Conservation (phyloP, 2,113 vertebrate species). For the Sinocyclocheilus rhinocerous region DNA sequence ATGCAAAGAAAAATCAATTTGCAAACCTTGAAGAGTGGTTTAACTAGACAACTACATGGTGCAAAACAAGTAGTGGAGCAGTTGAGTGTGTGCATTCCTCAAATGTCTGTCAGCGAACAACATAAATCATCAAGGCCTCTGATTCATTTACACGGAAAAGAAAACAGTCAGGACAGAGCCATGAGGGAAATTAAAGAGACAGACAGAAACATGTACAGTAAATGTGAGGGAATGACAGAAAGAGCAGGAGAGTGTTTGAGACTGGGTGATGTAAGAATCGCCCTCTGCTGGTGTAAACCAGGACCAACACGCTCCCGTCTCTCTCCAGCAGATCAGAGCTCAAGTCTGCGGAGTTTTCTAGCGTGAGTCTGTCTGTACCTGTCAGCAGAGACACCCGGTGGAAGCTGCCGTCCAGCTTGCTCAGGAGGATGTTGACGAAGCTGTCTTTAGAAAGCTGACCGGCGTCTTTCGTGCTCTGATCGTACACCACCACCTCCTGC, state of each 20-base stretch:
- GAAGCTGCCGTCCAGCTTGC: slow-evolving; percentile 91
- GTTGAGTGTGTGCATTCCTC: too few species aligned
- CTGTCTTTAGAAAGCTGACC: slow-evolving; percentile 88
- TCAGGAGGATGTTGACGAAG: slow-evolving; percentile 92
- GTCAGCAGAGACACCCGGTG: slow-evolving; percentile 92
- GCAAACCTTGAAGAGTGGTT: neutral
- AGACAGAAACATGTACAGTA: neutral
- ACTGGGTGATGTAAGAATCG: neutral
- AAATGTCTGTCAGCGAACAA: neutral
- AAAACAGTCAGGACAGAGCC: neutral
- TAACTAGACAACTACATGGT: neutral
- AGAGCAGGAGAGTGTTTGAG: neutral
- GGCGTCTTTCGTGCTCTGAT: slow-evolving; percentile 90
- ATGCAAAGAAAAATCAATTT: neutral
- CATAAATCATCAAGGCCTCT: neutral
- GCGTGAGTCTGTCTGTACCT: slow-evolving; percentile 70
- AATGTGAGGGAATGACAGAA: neutral
- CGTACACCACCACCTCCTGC: slow-evolving; percentile 95
- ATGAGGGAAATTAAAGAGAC: too few species aligned
- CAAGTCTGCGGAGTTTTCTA: too few species aligned
- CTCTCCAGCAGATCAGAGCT: too few species aligned
- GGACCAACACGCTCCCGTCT: neutral
- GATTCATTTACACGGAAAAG: neutral
- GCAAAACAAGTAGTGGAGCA: too few species aligned
- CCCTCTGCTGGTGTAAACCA: slow-evolving; percentile 50